These are phyloP conservation scores for Lycaena phlaeas DNA, from an alignment of 2,888 invertebrate species.

Conservation along the genomic window DNA sequence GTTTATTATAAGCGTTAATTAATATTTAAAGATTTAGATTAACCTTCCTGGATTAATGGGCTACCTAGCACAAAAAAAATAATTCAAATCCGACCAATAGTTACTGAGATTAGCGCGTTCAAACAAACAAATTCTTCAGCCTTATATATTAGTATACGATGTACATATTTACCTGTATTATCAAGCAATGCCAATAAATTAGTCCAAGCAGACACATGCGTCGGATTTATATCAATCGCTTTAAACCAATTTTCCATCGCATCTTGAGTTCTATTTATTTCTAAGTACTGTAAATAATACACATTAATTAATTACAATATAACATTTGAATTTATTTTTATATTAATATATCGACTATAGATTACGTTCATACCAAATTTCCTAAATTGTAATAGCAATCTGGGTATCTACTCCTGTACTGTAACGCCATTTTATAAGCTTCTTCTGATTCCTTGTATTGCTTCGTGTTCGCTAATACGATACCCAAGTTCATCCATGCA, in stretches of 20 bases:
- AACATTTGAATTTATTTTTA: too few species aligned
- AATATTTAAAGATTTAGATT: too few species aligned
- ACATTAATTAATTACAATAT: constrained; percentile 1
- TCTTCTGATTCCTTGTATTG: constrained; percentile 80
- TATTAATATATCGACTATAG: too few species aligned
- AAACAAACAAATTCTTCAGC: too few species aligned
- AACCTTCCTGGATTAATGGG: too few species aligned
- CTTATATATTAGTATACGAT: too few species aligned
- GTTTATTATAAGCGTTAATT: too few species aligned
- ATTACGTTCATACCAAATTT: constrained; percentile 79
- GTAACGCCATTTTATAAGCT: constrained; percentile 87
- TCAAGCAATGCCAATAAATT: constrained; percentile 91
- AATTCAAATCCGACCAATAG: too few species aligned
- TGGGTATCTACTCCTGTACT: constrained; percentile 84
- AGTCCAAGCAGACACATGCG: constrained; percentile 91
- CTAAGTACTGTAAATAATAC: constrained; percentile 77
- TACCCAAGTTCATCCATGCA: constrained; percentile 99
- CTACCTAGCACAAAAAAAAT: too few species aligned
- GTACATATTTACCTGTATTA: constrained; percentile 53
- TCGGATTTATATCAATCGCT: constrained; percentile 83
- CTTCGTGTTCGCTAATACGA: constrained; percentile 84
- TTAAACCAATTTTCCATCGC: constrained; percentile 88
- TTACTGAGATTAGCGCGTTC: too few species aligned
- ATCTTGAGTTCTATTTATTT: constrained; percentile 78
- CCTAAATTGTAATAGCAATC: constrained; percentile 97